Conservation (phyloP, 2,888 invertebrate species). For the Drosophila cyrtoloma region DNA sequence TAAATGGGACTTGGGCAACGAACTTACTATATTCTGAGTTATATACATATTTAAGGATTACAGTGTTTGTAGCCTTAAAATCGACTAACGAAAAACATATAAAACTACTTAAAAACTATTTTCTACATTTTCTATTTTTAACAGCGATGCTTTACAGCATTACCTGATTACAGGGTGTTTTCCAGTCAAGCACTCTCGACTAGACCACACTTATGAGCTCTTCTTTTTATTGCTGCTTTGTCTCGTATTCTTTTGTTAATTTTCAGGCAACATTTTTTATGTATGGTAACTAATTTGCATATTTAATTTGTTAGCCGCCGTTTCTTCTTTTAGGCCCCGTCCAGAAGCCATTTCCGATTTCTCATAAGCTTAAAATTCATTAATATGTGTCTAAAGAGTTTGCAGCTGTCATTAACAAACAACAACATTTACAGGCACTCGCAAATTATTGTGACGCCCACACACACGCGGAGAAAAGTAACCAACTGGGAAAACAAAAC, state of each 20-base stretch:
- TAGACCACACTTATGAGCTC: conserved; percentile 12
- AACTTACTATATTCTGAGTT: conserved; percentile 11
- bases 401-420: conserved; percentile 36
- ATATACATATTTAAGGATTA: neutral
- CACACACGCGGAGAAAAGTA: conserved; percentile 17
- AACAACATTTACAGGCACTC: conserved; percentile 33
- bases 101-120: neutral
- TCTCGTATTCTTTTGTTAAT: conserved; percentile 38
- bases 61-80: neutral
- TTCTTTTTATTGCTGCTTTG: conserved; percentile 8
- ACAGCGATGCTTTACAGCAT: neutral
- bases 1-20: conserved; percentile 28
- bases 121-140: neutral
- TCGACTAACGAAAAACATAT: neutral
- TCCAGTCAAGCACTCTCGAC: neutral
- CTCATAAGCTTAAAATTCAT: conserved; percentile 37
- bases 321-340: conserved; percentile 14
- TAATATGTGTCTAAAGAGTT: conserved; percentile 47
- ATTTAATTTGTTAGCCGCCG: conserved; percentile 61
- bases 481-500: neutral
- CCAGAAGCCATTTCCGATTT: conserved; percentile 48
- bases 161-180: conserved; percentile 12
- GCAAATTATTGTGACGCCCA: conserved; percentile 54
- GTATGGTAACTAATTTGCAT: conserved; percentile 62
- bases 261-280: conserved; percentile 23